Conservation (phyloP, 1,140 invertebrate species). For the Phymastichus coffea region DNA sequence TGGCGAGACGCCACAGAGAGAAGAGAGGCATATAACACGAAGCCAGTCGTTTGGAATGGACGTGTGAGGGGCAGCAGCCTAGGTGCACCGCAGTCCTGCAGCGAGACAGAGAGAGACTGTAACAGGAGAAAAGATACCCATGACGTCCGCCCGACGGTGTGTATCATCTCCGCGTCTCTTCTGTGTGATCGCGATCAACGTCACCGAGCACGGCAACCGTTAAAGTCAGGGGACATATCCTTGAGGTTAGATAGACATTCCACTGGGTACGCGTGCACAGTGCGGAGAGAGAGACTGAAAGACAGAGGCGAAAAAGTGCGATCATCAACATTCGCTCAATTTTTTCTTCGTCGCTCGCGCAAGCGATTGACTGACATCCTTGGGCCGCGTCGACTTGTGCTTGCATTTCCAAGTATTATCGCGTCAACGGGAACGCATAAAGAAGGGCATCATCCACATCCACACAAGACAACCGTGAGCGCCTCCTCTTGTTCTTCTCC, state of each 20-base stretch:
- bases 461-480: neutral
- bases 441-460: neutral
- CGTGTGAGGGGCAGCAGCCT: neutral
- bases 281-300: neutral
- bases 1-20: neutral
- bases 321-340: no score
- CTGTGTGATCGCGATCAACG: no score
- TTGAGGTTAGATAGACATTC: no score
- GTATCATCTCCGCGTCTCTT: neutral
- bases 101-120: neutral
- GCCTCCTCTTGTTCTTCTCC: neutral
- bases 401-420: no score
- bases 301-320: neutral
- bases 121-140: slow-evolving; percentile 2
- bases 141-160: slow-evolving; percentile 26
- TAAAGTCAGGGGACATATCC: no score
- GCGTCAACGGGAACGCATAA: no score
- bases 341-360: no score
- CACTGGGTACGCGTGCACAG: no score
- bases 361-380: no score
- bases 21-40: slow-evolving; percentile 5
- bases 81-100: neutral
- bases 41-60: neutral
- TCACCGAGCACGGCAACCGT: no score
- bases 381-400: no score